Evolutionary conservation across 35 echinoderm and acorn worm species (phyloP).

Genomic region (Apostichopus japonicus): DNA sequence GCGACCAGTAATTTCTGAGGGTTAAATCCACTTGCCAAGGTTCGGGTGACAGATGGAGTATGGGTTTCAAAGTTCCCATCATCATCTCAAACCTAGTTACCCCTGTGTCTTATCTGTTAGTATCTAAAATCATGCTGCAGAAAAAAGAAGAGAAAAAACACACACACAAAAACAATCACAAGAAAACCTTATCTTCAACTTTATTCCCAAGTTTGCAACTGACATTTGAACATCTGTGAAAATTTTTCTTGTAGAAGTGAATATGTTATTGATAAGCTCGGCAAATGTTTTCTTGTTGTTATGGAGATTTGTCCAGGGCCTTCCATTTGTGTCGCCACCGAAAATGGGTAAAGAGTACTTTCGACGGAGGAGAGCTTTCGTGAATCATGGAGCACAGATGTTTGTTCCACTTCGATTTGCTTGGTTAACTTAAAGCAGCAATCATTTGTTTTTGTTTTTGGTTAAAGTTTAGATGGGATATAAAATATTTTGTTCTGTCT

Average conservation of each 20-base stretch:
- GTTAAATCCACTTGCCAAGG: background rate
- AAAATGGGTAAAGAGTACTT: background rate
- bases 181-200: background rate
- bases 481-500: no score
- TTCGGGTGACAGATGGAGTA: background rate
- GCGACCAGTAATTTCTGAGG: background rate
- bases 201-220: slow-evolving; percentile 35
- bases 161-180: background rate
- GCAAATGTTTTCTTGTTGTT: background rate
- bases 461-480: no score
- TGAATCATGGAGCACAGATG: background rate
- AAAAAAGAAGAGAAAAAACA: background rate
- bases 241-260: slow-evolving; percentile 10
- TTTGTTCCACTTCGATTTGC: background rate
- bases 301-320: background rate
- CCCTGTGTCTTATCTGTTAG: no score
- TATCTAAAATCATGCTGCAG: background rate
- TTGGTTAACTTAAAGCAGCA: background rate
- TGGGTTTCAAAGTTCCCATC: background rate
- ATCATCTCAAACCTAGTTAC: background rate
- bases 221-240: slow-evolving; percentile 53
- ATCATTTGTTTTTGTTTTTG: no score
- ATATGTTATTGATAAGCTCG: background rate
- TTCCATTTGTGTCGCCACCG: background rate
- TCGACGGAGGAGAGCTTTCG: background rate